Evolutionary conservation across 1,140 invertebrate species (phyloP), one percentile per base, ranked within the genome.

Genomic region (Teleogryllus occipitalis): DNA sequence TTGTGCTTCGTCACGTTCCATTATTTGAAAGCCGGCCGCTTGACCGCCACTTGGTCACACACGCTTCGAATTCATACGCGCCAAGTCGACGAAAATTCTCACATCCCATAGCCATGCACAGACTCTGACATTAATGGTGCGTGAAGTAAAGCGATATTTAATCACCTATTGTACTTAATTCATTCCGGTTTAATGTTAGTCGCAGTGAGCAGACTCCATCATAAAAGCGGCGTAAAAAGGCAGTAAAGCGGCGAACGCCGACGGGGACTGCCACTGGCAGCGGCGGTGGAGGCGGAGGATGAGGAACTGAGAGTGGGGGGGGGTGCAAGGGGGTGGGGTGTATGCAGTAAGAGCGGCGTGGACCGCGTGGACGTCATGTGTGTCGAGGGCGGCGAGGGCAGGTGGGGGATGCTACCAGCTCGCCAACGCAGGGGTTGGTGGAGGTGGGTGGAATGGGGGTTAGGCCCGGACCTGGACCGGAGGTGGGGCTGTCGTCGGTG

Each of bases 151-250:
- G 54, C 54, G 10, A 10, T 18, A 65, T 65, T 65, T 65, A 14
- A 65, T 65, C 54, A 65, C 54, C 54, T 65, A 65, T 65, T 65
- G 54, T 65, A 65, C 54, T 65, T 39, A 65, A 65, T 65, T 65
- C 54, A 65, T 65, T 65, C 18, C 54, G 18, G 54, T 18, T 39
- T 65, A 65, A 10, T 18, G 18, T 65, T 14, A 18, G 54, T 10
- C 54, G 18, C 54, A 14, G 54, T 65, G 54, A 10, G 54, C 18
- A 18, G 54, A 39, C 27, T 39, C 27, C 54, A 65, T 65, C 54
- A 65, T 65, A 10, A 65, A 65, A 65, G 18, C 54, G 54, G 54
- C 7, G 18, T 65, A 65, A 65, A 65, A 65, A 18, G 18, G 54
- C 54, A 65, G 54, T 65, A 65, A 65, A 18, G 10, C 54, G 7